Percentiles rank a stretch among this genome's conserved stretches.
These are phyloP conservation scores for Porites australiensis DNA, from an alignment of 64 coral and sea anemone genomes.

Conservation along the genomic window DNA sequence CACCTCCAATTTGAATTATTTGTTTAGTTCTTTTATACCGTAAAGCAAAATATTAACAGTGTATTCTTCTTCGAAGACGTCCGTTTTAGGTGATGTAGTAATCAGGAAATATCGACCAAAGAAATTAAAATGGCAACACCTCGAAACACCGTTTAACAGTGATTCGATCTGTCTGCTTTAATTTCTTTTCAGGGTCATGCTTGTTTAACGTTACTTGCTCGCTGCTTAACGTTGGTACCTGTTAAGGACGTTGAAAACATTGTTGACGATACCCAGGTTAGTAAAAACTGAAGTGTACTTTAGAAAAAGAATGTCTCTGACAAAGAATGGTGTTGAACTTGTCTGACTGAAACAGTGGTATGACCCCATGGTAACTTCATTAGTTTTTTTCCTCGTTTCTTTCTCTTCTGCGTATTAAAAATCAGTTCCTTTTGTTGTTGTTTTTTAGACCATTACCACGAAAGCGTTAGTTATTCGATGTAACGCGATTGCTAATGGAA, in stretches of 20 bases:
- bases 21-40: too few species aligned
- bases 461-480: slow-evolving; percentile 56
- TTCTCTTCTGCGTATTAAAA: background rate
- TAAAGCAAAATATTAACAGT: too few species aligned
- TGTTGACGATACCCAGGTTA: background rate
- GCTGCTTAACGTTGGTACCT: slow-evolving; percentile 24
- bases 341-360: too few species aligned
- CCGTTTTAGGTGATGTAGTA: too few species aligned
- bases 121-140: too few species aligned
- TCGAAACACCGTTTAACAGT: too few species aligned
- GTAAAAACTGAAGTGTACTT: background rate
- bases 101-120: too few species aligned
- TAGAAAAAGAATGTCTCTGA: too few species aligned
- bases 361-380: too few species aligned
- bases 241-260: slow-evolving; percentile 3
- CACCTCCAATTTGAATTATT: too few species aligned
- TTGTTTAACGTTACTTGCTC: slow-evolving; percentile 29
- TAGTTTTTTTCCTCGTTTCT: background rate
- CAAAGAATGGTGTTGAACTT: too few species aligned
- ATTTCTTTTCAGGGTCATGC: background rate
- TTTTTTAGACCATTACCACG: background rate
- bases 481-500: background rate
- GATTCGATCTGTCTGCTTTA: background rate
- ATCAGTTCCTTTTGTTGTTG: background rate
- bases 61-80: too few species aligned